Conservation (phyloP, 92 coral and sea anemone genomes). For the Heteractis magnifica region DNA sequence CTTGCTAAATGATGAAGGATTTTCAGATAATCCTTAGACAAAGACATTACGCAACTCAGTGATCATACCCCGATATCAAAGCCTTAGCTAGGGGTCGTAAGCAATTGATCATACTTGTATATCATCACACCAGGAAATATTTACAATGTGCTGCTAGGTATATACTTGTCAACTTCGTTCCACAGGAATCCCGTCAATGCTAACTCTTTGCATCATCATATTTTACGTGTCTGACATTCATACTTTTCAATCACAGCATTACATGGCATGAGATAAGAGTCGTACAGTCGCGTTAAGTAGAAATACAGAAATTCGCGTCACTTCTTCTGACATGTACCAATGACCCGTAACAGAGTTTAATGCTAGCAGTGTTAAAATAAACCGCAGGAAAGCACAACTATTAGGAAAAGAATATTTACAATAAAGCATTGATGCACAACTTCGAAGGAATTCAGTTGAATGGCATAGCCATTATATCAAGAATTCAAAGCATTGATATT, state of each 20-base stretch:
- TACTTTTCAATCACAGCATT: background rate
- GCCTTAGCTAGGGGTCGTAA: no score
- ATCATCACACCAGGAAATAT: no score
- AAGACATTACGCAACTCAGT: no score
- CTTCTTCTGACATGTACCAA: background rate
- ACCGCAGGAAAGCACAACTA: background rate
- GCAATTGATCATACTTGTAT: no score
- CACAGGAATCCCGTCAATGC: no score
- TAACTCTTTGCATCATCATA: no score
- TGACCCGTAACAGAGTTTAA: conserved; percentile 16
- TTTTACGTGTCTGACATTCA: no score
- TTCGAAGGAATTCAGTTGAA: conserved; percentile 20
- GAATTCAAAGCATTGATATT: conserved; percentile 12
- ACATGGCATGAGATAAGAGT: background rate
- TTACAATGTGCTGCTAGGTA: no score
- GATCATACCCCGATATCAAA: no score
- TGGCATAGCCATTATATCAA: background rate
- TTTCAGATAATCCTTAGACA: no score
- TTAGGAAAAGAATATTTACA: background rate
- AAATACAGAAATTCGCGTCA: conserved; percentile 3
- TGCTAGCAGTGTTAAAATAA: background rate
- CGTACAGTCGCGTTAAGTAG: background rate
- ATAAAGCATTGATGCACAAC: background rate
- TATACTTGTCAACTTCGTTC: no score
- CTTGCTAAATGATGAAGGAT: no score